Percentiles rank a stretch among this genome's conserved stretches.
Conservation (phyloP, 1,140 invertebrate genomes). For the Zelostemma sp. region DNA sequence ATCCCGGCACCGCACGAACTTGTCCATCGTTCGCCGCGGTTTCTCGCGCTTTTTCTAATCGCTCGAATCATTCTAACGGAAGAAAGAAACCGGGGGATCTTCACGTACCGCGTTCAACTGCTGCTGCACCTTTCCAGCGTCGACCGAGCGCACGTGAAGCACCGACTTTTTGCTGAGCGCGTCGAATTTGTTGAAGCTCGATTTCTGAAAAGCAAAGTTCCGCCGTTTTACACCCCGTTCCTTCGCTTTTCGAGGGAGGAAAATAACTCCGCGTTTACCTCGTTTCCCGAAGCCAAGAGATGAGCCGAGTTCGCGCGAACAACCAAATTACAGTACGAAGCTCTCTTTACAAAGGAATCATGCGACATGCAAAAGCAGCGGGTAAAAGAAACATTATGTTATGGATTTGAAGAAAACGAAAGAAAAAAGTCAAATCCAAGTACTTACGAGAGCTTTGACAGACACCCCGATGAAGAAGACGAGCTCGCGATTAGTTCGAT, state of each 20-base stretch:
- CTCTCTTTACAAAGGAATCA: conserved; percentile 46
- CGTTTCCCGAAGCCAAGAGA: conserved; percentile 21
- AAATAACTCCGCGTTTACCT: background rate
- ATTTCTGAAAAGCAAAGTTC: conserved; percentile 73
- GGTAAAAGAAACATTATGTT: no score
- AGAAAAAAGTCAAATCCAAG: no score
- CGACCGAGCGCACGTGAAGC: conserved; percentile 76
- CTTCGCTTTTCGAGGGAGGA: background rate
- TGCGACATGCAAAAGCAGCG: no score
- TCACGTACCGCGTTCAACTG: conserved; percentile 76
- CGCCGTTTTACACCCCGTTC: no score
- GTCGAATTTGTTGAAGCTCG: conserved; percentile 84
- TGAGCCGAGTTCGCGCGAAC: conserved; percentile 53
- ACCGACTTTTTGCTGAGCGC: conserved; percentile 78
- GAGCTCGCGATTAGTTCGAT: conserved; percentile 60
- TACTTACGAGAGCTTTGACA: conserved; percentile 74
- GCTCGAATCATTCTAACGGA: background rate
- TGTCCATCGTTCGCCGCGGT: no score
- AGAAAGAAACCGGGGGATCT: background rate
- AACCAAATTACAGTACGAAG: conserved; percentile 68
- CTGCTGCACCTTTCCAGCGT: conserved; percentile 77
- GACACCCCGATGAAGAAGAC: conserved; percentile 70
- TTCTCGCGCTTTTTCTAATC: background rate
- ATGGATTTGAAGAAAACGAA: no score
- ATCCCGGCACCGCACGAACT: background rate